phyloP scores from a whole-genome alignment of 2,113 vertebrate genomes.

The Corvus hawaiiensis region DNA sequence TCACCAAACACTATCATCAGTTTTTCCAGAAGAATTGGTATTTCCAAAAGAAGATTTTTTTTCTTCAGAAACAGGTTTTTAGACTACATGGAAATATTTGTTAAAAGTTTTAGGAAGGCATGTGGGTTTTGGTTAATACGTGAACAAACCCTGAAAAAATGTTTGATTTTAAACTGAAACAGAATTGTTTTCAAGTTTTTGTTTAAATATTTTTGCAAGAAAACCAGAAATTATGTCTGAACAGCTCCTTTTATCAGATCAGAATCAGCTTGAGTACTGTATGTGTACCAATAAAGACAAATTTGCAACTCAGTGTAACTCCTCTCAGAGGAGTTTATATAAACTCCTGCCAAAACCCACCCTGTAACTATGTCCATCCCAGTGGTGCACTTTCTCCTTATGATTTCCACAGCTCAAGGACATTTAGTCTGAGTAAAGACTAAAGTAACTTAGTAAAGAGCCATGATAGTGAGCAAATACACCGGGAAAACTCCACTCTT shows the following conservation, averaged over 20 bases:
- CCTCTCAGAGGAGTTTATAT: background rate
- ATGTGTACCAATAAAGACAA: background rate
- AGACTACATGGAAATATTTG: background rate
- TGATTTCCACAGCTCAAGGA: background rate
- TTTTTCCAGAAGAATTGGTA: background rate
- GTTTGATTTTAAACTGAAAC: background rate
- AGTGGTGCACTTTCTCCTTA: background rate
- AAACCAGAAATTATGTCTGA: background rate
- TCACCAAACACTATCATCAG: background rate
- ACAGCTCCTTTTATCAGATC: background rate
- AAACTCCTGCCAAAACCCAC: background rate
- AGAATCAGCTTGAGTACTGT: background rate
- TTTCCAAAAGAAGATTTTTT: background rate
- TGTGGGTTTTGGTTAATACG: background rate
- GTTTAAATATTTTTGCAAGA: background rate
- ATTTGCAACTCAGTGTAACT: background rate
- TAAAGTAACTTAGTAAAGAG: background rate
- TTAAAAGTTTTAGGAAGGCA: background rate
- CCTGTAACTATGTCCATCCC: background rate
- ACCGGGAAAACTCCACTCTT: background rate
- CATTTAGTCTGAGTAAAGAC: background rate
- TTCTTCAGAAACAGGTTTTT: background rate
- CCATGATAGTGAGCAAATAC: background rate
- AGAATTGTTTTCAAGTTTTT: background rate
- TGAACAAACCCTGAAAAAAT: background rate